Base-by-base conservation (phyloP, 2,113 vertebrate species). In the Baryphthengus martii region DNA sequence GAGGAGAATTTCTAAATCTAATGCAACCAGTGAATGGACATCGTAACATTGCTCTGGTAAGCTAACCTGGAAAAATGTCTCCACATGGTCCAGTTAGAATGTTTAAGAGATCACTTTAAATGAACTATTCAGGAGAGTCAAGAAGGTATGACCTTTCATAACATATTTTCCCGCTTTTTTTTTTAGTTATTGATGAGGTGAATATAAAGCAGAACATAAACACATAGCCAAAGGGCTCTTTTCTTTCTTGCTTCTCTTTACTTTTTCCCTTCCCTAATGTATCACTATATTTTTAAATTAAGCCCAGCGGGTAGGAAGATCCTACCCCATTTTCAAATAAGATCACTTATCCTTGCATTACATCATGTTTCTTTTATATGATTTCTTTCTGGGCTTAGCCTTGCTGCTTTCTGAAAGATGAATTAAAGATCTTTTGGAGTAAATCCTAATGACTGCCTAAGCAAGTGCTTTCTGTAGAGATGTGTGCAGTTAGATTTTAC, bases 271-370 rank as follows among this genome's bases (percentile, higher is more conserved):
- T 55, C 28, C 20, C 61, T 62, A 91, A 67, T 29, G 13, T 35
- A 65, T 79, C n/a, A 9, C 19, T 79, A 20, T 70, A 77, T 85
- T 92, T 96, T 93, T 72, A 95, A 96, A 95, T 89, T 87, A 94
- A 94, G 21, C 67, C 70, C 93, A 94, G 85, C 59, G 95, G 83
- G 59, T 95, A 96, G 42, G 49, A 94, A 94, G 55, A 52, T 86
- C 44, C 73, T 94, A 28, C 87, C 20, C 19, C 7, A 40, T 89
- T 95, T 96, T 93, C 40, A 90, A 85, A 89, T 61, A 84, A 80
- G 67, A 81, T 56, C 35, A 65, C 95, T 96, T 95, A 15, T 89
- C 80, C 71, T 39, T 88, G 25, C 73, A 53, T 78, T 87, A 87
- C 59, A 80, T 39, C 12, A 35, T 66, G 44, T 75, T 89, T 88